Evolutionary conservation across 2,888 invertebrate genomes (phyloP), one percentile per base, ranked within the genome.

Genomic region (Cheilosia impressa): DNA sequence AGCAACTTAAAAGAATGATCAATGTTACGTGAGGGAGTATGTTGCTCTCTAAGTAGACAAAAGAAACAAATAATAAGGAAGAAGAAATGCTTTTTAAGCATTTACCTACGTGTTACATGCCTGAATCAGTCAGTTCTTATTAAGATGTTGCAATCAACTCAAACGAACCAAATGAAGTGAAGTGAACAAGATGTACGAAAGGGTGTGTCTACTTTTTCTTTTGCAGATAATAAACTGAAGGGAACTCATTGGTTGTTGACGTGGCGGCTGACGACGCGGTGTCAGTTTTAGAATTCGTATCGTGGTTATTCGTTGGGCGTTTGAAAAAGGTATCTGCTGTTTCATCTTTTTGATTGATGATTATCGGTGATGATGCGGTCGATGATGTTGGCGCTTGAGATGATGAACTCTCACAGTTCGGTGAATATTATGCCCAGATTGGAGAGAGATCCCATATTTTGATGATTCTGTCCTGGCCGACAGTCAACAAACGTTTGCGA

Each of bases 381-480:
- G 80, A 80, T 63, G 81, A 62, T 63, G 52, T 66, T 77, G 76
- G 76, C 60, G 71, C 55, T 81, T 72, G 81, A 72, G 85, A 81
- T 53, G 76, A 63, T 63, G 62, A 68, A 81, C 76, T 85, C 85
- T 81, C 85, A 60, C 76, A 71, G 17, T 81, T 85, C 6, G 81
- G 72, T 84, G 68, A 83, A 85, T 88, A 89, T 90, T 90, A 90
- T 87, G 90, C 90, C 92, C 92, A 92, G 88, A 96, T 93, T 62
- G 96, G 95, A 72, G 96, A 94, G 83, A 97, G 94, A 92, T 97
- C 97, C 97, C 97, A 97, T 89, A 97, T 94, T 93, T 99, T 99
- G 90, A 99, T 97, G 89, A 98, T 94, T 89, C 98, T 95, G 93
- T 99, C 99, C 91, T 97, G 97, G 27, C 99, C 99, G 52, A 98